Conservation (phyloP, 2,797 vertebrate species). For the Trematomus bernacchii region DNA sequence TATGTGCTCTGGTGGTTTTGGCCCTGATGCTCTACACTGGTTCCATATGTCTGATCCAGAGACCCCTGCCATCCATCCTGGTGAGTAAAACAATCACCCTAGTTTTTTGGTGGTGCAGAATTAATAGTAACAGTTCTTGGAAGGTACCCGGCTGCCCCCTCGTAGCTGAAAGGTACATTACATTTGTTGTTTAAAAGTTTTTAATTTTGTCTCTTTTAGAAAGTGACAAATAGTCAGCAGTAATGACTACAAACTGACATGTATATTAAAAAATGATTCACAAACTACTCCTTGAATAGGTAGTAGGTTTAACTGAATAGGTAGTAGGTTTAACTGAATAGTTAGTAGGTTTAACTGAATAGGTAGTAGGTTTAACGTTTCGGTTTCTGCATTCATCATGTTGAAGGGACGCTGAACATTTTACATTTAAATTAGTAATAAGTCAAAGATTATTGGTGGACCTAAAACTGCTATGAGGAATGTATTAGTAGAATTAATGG, state of each 20-base stretch:
- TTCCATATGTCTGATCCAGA: conserved; percentile 24
- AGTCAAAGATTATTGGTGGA: not conserved
- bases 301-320: no score
- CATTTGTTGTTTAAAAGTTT: not conserved
- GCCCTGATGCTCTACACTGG: conserved; percentile 34
- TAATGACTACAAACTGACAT: not conserved
- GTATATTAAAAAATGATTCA: not conserved
- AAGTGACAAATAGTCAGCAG: not conserved
- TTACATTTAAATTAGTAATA: not conserved
- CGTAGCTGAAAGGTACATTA: not conserved
- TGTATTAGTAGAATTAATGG: not conserved
- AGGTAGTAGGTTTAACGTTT: not conserved
- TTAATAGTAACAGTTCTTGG: not conserved
- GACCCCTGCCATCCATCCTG: conserved; percentile 47
- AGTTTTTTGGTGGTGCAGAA: not conserved
- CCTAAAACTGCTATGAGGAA: not conserved
- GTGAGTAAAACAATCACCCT: conserved; percentile 43
- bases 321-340: not conserved
- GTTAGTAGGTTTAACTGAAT: no score
- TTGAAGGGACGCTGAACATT: not conserved
- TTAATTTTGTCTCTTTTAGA: not conserved
- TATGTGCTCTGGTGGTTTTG: rapidly evolving
- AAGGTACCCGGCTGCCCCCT: not conserved
- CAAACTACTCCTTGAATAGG: not conserved
- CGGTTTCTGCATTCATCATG: not conserved